These are phyloP conservation scores for Dromaius novaehollandiae DNA, from an alignment of 2,113 vertebrate species.

Conservation along the genomic window DNA sequence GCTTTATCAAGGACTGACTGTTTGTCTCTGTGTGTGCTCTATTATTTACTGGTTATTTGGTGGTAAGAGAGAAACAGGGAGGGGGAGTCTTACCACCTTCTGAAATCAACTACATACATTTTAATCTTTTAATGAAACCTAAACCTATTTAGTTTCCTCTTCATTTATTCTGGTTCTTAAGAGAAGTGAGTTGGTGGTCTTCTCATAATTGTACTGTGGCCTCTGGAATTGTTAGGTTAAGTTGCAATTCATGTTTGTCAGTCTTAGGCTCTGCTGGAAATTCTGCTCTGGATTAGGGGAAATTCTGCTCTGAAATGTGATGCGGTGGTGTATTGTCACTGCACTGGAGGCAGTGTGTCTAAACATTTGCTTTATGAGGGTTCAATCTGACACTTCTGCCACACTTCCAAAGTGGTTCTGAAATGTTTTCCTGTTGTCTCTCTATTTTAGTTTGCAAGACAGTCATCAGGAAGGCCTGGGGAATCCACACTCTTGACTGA, in stretches of 20 bases:
- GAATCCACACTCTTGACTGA: constrained; percentile 77
- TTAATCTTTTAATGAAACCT: not conserved
- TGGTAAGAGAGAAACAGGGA: not conserved
- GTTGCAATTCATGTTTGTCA: not conserved
- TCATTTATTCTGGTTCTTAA: not conserved
- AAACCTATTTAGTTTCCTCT: not conserved
- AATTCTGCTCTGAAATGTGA: not conserved
- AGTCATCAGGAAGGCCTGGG: constrained; percentile 80
- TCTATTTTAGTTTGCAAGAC: constrained; percentile 79
- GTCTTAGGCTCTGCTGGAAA: not conserved
- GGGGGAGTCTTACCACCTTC: not conserved
- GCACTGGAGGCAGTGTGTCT: not conserved
- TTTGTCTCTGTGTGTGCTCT: not conserved
- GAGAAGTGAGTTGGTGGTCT: not conserved
- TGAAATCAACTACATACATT: not conserved
- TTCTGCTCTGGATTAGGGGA: not conserved
- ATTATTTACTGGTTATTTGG: not conserved
- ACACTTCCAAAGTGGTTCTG: not conserved
- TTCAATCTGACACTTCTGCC: not conserved
- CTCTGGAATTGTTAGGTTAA: not conserved
- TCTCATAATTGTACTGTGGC: not conserved
- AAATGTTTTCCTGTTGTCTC: constrained; percentile 52
- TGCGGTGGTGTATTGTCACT: not conserved
- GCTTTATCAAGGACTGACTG: not conserved
- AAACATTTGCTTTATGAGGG: not conserved